Base-by-base conservation (phyloP, 1,140 invertebrate species). In the Papilio aristodemus region DNA sequence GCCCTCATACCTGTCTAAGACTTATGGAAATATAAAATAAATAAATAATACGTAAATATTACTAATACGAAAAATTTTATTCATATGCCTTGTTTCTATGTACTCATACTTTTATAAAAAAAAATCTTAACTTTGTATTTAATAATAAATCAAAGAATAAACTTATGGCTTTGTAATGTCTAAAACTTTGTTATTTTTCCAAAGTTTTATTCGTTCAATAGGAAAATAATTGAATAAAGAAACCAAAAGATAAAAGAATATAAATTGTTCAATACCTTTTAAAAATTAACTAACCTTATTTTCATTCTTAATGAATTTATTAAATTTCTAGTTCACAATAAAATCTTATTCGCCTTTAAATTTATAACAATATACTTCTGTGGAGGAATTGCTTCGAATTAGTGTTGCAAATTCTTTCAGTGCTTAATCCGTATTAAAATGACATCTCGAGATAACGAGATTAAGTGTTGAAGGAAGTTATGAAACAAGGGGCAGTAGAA, bases 401-500 rank as follows among this genome's bases (percentile, higher is more conserved):
- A 62, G 27, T 19, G 59, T 62, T 38, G 36, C 59, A 50, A 50
- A 66, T 66, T 46, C 43, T 36, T 66, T 50, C 9, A 50, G 43
- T 46, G 27, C 27, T 63, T 22, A 41, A 36, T 64, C 50, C 27
- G 17, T 37, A 50, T 66, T 50, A 66, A 50, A 66, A n/a, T 25
- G 25, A 66, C 63, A 27, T 50, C 50, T 50, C 41, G 32, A 43
- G 39, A 36, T 66, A 66, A 66, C 41, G 8, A 66, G 41, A 66
- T 66, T 66, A 66, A 50, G 63, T 36, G 41, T 43, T 66, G 63
- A 46, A 66, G 50, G 39, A 66, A 66, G 63, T 66, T 66, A 36
- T 66, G 68, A 41, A 69, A 41, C 60, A 70, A 39, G 60, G 63
- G 63, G 36, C 63, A 46, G 25, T 66, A 27, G 62, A 64, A 64